Conservation (phyloP, 2,888 invertebrate species). For the Neoascia interrupta region DNA sequence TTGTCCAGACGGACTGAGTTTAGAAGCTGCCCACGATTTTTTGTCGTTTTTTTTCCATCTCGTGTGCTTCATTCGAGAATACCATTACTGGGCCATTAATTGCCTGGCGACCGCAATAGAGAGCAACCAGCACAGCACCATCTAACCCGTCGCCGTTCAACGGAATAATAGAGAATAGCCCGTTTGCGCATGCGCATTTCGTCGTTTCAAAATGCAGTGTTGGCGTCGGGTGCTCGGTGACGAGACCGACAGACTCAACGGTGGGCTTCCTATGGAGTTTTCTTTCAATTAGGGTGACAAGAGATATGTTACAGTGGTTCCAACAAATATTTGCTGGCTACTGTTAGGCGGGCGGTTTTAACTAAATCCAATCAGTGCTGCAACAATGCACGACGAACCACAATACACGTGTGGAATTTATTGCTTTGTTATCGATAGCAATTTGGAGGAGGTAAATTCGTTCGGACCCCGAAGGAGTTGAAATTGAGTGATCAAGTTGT, state of each 20-base stretch:
- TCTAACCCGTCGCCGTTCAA: no score
- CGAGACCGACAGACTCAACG: no score
- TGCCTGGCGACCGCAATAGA: slow-evolving; percentile 7
- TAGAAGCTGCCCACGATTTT: slow-evolving; percentile 65
- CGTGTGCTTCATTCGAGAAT: slow-evolving; percentile 30
- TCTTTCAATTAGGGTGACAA: slow-evolving; percentile 69
- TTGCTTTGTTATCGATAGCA: slow-evolving; percentile 68
- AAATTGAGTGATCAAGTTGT: slow-evolving; percentile 70
- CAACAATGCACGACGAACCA: slow-evolving; percentile 59
- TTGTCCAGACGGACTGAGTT: slow-evolving; percentile 34
- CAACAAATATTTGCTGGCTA: slow-evolving; percentile 55
- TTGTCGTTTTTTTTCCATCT: slow-evolving; percentile 10
- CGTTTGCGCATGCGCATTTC: slow-evolving; percentile 43
- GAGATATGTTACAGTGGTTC: slow-evolving; percentile 65
- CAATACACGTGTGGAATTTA: slow-evolving; percentile 67
- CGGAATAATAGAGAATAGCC: slow-evolving; percentile 13
- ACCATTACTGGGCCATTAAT: slow-evolving; percentile 63
- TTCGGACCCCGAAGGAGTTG: slow-evolving; percentile 25
- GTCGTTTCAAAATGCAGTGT: no score
- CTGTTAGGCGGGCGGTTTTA: slow-evolving; percentile 41
- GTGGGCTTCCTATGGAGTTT: slow-evolving; percentile 48
- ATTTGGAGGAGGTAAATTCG: slow-evolving; percentile 53
- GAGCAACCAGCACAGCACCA: background rate
- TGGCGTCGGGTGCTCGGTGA: slow-evolving; percentile 11
- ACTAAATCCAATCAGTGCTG: slow-evolving; percentile 62